Evolutionary conservation across 2,797 vertebrate species (phyloP).

Genomic region (Fistularia tabacaria): DNA sequence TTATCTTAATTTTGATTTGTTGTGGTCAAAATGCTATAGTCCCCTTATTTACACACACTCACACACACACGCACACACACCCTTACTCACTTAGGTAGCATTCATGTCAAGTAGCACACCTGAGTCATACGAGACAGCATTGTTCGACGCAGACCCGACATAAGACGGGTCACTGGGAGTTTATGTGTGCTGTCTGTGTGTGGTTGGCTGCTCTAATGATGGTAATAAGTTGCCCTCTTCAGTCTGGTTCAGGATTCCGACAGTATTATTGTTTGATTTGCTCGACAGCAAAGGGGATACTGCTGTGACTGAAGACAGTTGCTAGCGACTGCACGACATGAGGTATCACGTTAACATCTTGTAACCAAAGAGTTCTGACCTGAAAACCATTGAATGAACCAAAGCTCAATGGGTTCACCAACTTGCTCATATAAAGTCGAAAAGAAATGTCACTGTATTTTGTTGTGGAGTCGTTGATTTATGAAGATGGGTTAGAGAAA

Average conservation of each 20-base stretch:
- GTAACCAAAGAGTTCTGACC: slow-evolving; percentile 16
- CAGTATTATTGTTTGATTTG: slow-evolving; percentile 39
- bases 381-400: not conserved
- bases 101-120: slow-evolving; percentile 27
- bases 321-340: slow-evolving; percentile 1
- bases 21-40: not conserved
- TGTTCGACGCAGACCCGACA: slow-evolving; percentile 29
- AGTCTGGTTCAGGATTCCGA: slow-evolving; percentile 20
- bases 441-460: not conserved
- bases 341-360: slow-evolving; percentile 14
- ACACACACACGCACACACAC: not conserved
- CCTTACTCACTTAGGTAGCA: slow-evolving; percentile 11
- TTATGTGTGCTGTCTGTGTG: slow-evolving; percentile 49
- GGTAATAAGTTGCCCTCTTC: slow-evolving; percentile 19
- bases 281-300: slow-evolving; percentile 21
- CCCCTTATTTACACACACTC: not conserved
- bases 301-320: slow-evolving; percentile 15
- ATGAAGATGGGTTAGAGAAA: too few species aligned
- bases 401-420: slow-evolving; percentile 8
- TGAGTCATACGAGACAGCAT: slow-evolving; percentile 60
- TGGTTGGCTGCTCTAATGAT: slow-evolving; percentile 31
- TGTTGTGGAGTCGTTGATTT: not conserved
- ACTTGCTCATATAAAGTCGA: not conserved
- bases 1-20: not conserved
- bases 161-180: slow-evolving; percentile 49